phyloP scores from a whole-genome alignment of 23 tunicate species.

The Pegea sp. region DNA sequence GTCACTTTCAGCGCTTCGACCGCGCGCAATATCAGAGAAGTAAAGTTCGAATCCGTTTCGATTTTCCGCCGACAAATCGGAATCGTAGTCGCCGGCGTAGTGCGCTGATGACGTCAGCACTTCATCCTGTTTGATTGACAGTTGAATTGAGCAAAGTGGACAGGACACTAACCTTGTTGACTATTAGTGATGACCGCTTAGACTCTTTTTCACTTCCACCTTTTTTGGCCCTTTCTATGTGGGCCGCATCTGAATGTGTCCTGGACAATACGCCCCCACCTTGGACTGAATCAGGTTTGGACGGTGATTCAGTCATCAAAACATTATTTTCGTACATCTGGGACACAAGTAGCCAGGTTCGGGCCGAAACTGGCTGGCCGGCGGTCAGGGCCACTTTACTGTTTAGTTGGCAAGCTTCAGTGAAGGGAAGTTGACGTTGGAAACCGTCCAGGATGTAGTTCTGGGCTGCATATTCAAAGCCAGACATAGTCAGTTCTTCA shows the following conservation, averaged over 20 bases:
- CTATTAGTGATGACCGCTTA: constrained; percentile 6
- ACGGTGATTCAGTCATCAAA: too few species aligned
- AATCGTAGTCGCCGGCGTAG: constrained; percentile 20
- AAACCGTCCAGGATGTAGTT: constrained; percentile 23
- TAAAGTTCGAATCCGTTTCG: constrained; percentile 36
- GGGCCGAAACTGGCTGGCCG: constrained; percentile 8
- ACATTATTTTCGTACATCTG: constrained; percentile 9
- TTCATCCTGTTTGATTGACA: too few species aligned
- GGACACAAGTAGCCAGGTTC: constrained; percentile 24
- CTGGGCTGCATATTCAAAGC: constrained; percentile 12
- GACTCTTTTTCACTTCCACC: constrained; percentile 1
- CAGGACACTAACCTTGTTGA: constrained; percentile 4
- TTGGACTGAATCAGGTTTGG: neutral
- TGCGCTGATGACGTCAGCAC: neutral
- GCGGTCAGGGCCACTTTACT: constrained; percentile 12
- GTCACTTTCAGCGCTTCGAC: constrained; percentile 50
- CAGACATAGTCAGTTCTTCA: constrained; percentile 6
- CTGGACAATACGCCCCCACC: constrained; percentile 1
- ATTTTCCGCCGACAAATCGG: constrained; percentile 44
- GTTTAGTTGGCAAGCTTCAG: constrained; percentile 17
- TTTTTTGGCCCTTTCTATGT: neutral
- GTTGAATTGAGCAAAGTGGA: neutral
- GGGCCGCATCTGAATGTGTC: constrained; percentile 10
- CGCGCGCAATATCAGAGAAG: constrained; percentile 58
- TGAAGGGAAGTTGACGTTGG: constrained; percentile 3